phyloP scores from a whole-genome alignment of 2,113 vertebrate species.

The Bambusicola thoracicus region DNA sequence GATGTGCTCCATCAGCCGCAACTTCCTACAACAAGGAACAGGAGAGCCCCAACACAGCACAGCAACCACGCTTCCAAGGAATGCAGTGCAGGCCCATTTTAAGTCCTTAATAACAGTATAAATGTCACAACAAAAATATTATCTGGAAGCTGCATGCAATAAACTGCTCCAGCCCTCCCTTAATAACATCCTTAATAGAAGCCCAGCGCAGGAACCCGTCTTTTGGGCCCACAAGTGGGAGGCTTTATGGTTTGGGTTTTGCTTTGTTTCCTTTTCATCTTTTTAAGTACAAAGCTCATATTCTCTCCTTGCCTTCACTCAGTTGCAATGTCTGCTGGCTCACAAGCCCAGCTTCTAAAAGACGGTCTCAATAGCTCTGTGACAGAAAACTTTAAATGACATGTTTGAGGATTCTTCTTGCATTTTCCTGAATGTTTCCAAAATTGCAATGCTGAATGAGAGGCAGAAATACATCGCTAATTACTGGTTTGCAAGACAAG shows the following conservation, averaged over 20 bases:
- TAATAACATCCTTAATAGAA: not conserved
- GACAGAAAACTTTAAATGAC: not conserved
- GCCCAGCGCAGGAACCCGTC: not conserved
- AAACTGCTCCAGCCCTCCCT: not conserved
- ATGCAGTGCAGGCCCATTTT: rapidly evolving
- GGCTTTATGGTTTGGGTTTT: not conserved
- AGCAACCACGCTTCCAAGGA: not conserved
- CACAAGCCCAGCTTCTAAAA: not conserved
- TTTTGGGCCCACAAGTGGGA: not conserved
- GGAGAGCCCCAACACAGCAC: not conserved
- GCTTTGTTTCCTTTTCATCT: not conserved
- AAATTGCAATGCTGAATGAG: not conserved
- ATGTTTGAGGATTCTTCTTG: not conserved
- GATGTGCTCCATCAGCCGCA: not conserved
- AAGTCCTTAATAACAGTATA: not conserved
- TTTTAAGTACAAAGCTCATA: not conserved
- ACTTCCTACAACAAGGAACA: not conserved
- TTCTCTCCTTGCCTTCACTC: not conserved
- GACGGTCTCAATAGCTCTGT: not conserved
- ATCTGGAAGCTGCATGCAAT: not conserved
- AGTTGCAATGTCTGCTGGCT: not conserved
- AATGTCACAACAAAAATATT: not conserved
- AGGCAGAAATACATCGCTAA: conserved; percentile 7
- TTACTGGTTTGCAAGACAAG: not conserved
- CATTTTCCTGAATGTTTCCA: not conserved